Evolutionary conservation across 1,140 invertebrate genomes (phyloP), one percentile per base, ranked within the genome.

Genomic region (Chrysopa pallens): DNA sequence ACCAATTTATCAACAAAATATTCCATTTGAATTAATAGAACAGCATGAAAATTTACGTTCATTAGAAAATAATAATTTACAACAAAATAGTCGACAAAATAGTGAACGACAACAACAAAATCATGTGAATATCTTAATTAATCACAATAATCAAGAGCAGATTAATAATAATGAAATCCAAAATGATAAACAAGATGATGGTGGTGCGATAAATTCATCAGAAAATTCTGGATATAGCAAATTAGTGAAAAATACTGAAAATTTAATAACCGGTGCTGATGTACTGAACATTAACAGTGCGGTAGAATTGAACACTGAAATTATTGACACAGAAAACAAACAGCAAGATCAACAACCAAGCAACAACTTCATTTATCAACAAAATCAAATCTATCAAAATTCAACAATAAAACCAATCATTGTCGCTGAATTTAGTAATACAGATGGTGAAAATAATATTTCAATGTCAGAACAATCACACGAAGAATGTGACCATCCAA

Each of bases 261-360:
- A 71, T 57, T 52, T 70, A 8, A 64, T 72, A 39, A 59, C 62
- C 9, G 70, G 69, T 47, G 61, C 66, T 49, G 70, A 72, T 57
- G 60, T 72, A 11, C 46, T 72, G 29, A 62, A 60, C 51, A 70
- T 72, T 6, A 72, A 72, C 48, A 57, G 63, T 13, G 66, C 67
- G 1, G 56, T 56, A 29, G 65, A 66, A 51, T 56, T 52, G 46
- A 44, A 56, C n/a, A 49, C 51, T 1, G 48, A 51, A 11, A 46
- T 14, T 23, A 29, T 40, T 9, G 45, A 43, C 41, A 49, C 38
- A 8, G 44, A 29, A 23, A 52, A 45, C 39, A 42, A 11, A 42
- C 6, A 4, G 3, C 8, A 33, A 33, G 31, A 33, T 33, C n/a
- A 11, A 33, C 8, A 33, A 33, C 6, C 31, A 12, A n/a, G 13